Base-by-base conservation (phyloP, 2,888 invertebrate genomes). In the Nephrotoma appendiculata region DNA sequence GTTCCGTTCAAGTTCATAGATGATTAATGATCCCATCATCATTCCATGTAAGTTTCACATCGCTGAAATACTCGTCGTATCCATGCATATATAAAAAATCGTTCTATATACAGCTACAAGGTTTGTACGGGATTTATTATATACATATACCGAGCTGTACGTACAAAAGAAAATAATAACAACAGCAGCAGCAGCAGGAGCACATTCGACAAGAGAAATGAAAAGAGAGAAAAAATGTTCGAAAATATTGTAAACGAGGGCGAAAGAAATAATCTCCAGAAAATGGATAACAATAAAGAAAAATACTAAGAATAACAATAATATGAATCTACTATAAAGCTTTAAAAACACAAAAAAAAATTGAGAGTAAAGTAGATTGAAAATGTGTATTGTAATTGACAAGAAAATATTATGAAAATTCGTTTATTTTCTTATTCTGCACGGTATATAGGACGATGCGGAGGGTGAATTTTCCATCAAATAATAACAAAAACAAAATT, bases 1-100 rank as follows among this genome's bases (percentile, higher is more conserved):
- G 85, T 85, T 85, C 85, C 43, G 85, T 85, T 85, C 85, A 85
- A 85, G 85, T 85, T 85, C 85, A 85, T 85, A 83, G 31, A 85
- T 85, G 85, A 85, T 85, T 85, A 85, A 85, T 85, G 85, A 85
- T 42, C 43, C 11, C 41, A 85, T 85, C 41, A 85, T 3, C 41
- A 43, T 85, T 85, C 19, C 41, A 42, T 41, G 85, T 85, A 85
- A 85, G 85, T 85, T 85, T 85, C 85, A 42, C 85, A 85, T 85
- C 43, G 85, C 85, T 85, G 85, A 85, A 85, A 85, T 42, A 43
- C 52, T 57, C 52, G 52, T 15, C 44, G 52, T 57, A 57, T 57
- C 12, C 48, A 48, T n/a, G n/a, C n/a, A n/a, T 48, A 48, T 3
- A 48, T 12, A 12, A 48, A 11, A 48, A 12, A 48, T 5, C 2